These are phyloP conservation scores for Gymnocheta viridis DNA, from an alignment of 2,888 invertebrate species.

Conservation along the genomic window DNA sequence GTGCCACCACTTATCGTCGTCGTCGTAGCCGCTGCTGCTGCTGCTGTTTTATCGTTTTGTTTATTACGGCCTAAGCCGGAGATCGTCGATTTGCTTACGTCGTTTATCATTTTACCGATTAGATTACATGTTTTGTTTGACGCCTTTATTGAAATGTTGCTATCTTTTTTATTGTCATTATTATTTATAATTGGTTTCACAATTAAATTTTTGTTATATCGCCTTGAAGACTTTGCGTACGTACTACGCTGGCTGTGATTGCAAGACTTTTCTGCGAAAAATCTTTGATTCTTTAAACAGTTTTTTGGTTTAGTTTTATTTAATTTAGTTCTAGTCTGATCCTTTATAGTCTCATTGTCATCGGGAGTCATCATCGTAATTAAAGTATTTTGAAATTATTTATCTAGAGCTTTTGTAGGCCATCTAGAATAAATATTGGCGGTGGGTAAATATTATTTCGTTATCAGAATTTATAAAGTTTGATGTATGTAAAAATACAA, in stretches of 20 bases:
- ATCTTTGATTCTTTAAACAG: neutral
- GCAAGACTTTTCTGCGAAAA: neutral
- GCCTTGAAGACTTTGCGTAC: constrained; percentile 8
- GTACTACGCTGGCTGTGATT: neutral
- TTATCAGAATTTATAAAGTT: too few species aligned
- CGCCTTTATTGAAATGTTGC: constrained; percentile 63
- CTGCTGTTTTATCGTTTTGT: constrained; percentile 42
- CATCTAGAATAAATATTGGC: constrained; percentile 31
- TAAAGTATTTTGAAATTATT: constrained; percentile 1
- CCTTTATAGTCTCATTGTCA: neutral
- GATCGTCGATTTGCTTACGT: constrained; percentile 68
- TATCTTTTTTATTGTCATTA: constrained; percentile 38
- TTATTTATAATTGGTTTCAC: constrained; percentile 50
- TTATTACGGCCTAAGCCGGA: constrained; percentile 53
- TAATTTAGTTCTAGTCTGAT: neutral
- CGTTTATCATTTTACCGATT: constrained; percentile 71
- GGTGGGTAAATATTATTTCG: constrained; percentile 22
- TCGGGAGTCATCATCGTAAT: constrained; percentile 32
- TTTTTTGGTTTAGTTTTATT: neutral
- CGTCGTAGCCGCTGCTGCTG: neutral
- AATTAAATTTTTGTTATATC: constrained; percentile 39
- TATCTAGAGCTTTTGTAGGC: constrained; percentile 10
- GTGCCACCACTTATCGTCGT: constrained; percentile 15
- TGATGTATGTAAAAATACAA: too few species aligned
- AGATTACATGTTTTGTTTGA: constrained; percentile 69